Base-by-base conservation (phyloP, 2,888 invertebrate species). In the Drosophila vallismaia region DNA sequence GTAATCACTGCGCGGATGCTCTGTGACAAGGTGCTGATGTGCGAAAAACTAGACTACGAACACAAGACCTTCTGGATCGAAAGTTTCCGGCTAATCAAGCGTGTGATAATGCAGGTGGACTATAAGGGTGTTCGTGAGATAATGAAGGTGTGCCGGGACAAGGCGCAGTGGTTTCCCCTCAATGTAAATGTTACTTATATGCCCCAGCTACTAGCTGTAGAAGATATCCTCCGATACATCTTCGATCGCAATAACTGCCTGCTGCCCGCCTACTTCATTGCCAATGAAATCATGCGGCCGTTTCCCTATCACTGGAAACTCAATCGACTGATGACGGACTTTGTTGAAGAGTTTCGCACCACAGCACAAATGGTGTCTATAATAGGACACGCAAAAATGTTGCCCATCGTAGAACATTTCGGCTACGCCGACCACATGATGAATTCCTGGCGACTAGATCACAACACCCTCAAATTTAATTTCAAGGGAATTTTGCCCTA, bases 281-380 rank as follows among this genome's bases (percentile, higher is more conserved):
- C 98, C 0, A 98, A 98, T 90, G 98, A 99, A 93, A 95, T 99
- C 76, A 96, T 97, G 87, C 98, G 98, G 90, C 90, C 90, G 3
- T 90, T 90, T 63, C 90, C 91, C 3, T 89, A 98, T 49, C 98
- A 99, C 91, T 99, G 98, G 98, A 96, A 96, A 93, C 92, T 99
- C 46, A 96, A 97, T 33, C 94, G 95, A 88, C 92, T 98, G 28
- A 93, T 99, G 88, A 95, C 97, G 2, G 95, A 95, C 89, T 98
- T 98, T 91, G 96, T 98, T 3, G 97, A 98, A 90, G 97, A 97
- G 92, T 99, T 99, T 91, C 94, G 97, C 74, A 95, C 96, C 10
- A 96, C 97, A 69, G 98, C 98, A 0, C 98, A 99, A 93, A 98
- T 99, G 97, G 97, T 98, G 0, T 96, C 98, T 0, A 96, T 98